Base-by-base conservation (phyloP, 2,888 invertebrate species). In the Microctonus aethiopoides region DNA sequence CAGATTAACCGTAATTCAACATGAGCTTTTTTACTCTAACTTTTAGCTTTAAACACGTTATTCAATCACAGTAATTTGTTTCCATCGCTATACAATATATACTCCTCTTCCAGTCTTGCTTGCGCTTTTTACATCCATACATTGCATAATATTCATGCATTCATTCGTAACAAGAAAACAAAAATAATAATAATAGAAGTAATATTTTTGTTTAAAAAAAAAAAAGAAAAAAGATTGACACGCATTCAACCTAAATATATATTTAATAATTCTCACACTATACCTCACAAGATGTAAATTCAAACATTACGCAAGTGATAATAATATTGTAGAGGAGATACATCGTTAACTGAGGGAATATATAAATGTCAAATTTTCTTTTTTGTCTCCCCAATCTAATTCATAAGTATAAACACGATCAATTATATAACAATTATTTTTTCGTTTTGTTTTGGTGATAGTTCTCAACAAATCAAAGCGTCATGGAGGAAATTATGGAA, bases 41-140 rank as follows among this genome's bases (percentile, higher is more conserved):
- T n/a, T n/a, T n/a, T n/a, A n/a, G n/a, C n/a, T n/a, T n/a, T n/a
- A n/a, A n/a, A n/a, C 39, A 54, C 56, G 65, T 56, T 54, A 39
- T 64, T 54, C n/a, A 54, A 65, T 65, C 65, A 65, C 65, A 65
- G 65, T 65, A 10, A 56, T 63, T 63, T 20, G 63, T 34, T 63
- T 52, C 36, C 36, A 36, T 22, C 22, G 22, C 16, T 34, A 34
- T 4, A 59, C 11, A 59, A 59, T n/a, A 59, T 59, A 59, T 65
- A 34, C 13, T 26, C 36, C 32, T 52, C 20, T 54, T 52, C 7
- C 54, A 11, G n/a, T 10, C 11, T 54, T 65, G 34, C 11, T 65
- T 54, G 4, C 16, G n/a, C 34, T 26, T 6, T 46, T 22, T 46
- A 39, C 56, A 39, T 36, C 24, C 46, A 24, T 13, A 32, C 56